Base-by-base conservation (phyloP, 37 sponge, comb jelly and placozoan genomes). In the Petrosia ficiformis region DNA sequence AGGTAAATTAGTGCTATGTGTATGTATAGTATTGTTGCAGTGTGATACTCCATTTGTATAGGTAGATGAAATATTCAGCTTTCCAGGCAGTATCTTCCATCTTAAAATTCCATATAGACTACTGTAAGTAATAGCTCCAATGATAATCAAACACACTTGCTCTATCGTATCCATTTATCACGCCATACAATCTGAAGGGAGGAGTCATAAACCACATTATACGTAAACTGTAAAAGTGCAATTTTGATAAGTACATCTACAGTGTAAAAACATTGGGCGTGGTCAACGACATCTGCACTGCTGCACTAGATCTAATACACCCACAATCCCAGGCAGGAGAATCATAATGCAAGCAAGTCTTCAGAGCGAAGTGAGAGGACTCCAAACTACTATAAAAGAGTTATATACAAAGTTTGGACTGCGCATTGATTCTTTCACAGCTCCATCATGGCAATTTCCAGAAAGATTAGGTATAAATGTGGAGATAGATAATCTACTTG, bases 401-500 rank as follows among this genome's bases (percentile, higher is more conserved):
- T 58, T 83, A 0, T 41, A 11, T 36, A 43, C 52, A 44, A 28
- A 30, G 48, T 52, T 52, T 25, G 32, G 52, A 30, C 42, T 39
- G 44, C 3, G 24, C 2, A 26, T 26, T 33, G 43, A 48, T 38
- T 28, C 36, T 1, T 37, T 74, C 1, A 22, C 60, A 3, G 81
- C 75, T 19, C 86, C 90, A n/a, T 90, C 90, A 1, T 84, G 86
- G 82, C 67, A 77, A 28, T 90, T 75, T 60, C 90, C 90, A 0
- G 86, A 80, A 65, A 75, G 70, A 38, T 44, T 71, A 0, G 73
- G 82, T 10, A 37, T 39, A 31, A 40, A 41, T 28, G 60, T 89
- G 42, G 68, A 74, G 42, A 21, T 80, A 22, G 73, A 83, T 21
- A 72, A 59, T 2, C 31, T 71, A 29, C 61, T 84, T 35, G 26